Conservation (phyloP, 2,888 invertebrate species). For the Enchytraeus crypticus region DNA sequence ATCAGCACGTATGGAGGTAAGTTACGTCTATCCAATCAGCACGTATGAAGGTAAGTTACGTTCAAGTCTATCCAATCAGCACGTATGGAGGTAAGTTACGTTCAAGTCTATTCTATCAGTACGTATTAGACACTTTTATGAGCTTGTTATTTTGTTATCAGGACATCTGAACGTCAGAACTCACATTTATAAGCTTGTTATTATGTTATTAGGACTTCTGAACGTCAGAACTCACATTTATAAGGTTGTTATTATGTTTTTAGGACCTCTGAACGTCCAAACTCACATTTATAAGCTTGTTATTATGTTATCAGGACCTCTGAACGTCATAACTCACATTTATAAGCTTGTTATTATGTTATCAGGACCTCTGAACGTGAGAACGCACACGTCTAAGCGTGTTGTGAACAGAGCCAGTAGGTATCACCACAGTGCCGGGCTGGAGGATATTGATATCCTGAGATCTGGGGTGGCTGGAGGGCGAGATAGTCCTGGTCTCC, state of each 20-base stretch:
- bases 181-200: neutral
- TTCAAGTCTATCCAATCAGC: too few relatives aligned
- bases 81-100: too few relatives aligned
- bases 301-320: slow-evolving; percentile 54
- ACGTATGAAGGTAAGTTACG: too few relatives aligned
- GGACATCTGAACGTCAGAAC: slow-evolving; percentile 62
- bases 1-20: too few relatives aligned
- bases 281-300: neutral
- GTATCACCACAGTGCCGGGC: slow-evolving; percentile 90
- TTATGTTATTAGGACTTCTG: slow-evolving; percentile 56
- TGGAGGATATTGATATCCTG: slow-evolving; percentile 51
- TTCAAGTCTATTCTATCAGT: too few relatives aligned
- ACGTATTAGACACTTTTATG: too few relatives aligned
- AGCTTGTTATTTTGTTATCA: slow-evolving; percentile 20
- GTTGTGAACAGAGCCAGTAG: slow-evolving; percentile 65
- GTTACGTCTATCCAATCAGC: too few relatives aligned
- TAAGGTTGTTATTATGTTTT: slow-evolving; percentile 31
- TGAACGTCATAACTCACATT: too few relatives aligned
- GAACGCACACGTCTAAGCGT: slow-evolving; percentile 12
- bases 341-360: neutral
- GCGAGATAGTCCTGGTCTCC: slow-evolving; percentile 68
- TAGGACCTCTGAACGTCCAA: slow-evolving; percentile 58
- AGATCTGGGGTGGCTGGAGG: slow-evolving; percentile 35
- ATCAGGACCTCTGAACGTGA: slow-evolving; percentile 58
- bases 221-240: slow-evolving; percentile 39